phyloP scores from a whole-genome alignment of 2,888 invertebrate genomes.

The Entomobrya multifasciata region DNA sequence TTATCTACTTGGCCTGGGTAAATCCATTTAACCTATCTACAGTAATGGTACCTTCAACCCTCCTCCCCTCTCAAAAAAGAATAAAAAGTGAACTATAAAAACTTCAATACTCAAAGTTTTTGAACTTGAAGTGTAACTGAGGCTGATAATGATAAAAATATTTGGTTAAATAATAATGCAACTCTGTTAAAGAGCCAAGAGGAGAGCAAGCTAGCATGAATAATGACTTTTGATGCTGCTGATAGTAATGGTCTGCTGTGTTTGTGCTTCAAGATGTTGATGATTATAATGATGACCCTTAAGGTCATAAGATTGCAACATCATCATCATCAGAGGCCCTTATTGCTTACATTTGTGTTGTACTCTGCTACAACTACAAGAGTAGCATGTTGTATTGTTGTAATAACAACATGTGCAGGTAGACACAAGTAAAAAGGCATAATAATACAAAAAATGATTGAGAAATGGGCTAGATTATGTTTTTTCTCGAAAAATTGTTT shows the following conservation, averaged over 20 bases:
- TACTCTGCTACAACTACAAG: background rate
- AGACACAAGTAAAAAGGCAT: background rate
- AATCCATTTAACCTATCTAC: constrained; percentile 34
- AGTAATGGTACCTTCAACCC: constrained; percentile 39
- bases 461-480: constrained; percentile 61
- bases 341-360: background rate
- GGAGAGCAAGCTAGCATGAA: constrained; percentile 52
- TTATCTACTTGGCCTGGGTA: too few species aligned
- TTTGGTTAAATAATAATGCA: constrained; percentile 52
- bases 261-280: constrained; percentile 1
- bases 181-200: background rate
- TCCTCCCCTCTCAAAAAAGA: constrained; percentile 23
- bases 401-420: constrained; percentile 9
- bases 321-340: constrained; percentile 39
- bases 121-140: constrained; percentile 62
- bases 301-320: constrained; percentile 69
- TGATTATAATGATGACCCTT: constrained; percentile 68
- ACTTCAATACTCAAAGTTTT: constrained; percentile 26
- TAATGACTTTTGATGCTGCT: constrained; percentile 35
- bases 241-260: constrained; percentile 33
- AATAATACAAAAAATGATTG: constrained; percentile 58
- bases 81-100: background rate
- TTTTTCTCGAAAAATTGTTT: constrained; percentile 46
- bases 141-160: constrained; percentile 45
- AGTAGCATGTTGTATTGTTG: background rate